These are phyloP conservation scores for Smutsia temminckii DNA, from an alignment of 2,797 vertebrate species.

Conservation along the genomic window DNA sequence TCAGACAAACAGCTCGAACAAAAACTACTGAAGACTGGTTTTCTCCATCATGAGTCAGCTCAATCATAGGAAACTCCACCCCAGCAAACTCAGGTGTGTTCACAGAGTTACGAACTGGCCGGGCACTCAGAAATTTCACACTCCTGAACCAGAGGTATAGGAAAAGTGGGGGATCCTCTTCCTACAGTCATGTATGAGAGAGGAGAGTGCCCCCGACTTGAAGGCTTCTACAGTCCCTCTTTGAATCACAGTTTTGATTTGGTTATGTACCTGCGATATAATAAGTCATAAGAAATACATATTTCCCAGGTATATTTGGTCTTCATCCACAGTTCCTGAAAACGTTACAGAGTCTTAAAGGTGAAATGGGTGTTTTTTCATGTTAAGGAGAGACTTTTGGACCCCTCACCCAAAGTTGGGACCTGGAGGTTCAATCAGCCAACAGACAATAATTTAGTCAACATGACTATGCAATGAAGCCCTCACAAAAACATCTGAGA, in stretches of 20 bases:
- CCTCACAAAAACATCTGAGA: too few species aligned
- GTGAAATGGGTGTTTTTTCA: too few species aligned
- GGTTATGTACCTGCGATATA: background rate
- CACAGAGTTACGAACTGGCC: background rate
- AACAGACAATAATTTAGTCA: too few species aligned
- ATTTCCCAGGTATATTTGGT: too few species aligned
- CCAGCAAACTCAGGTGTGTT: background rate
- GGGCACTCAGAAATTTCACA: background rate
- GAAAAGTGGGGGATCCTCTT: background rate
- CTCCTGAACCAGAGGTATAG: background rate
- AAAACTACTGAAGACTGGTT: background rate
- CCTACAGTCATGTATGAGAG: background rate
- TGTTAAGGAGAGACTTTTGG: too few species aligned
- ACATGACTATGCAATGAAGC: too few species aligned
- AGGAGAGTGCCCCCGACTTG: background rate
- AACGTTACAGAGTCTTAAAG: too few species aligned
- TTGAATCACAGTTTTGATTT: background rate
- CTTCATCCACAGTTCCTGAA: too few species aligned
- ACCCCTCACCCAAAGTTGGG: too few species aligned
- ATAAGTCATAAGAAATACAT: too few species aligned
- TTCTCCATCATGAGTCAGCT: background rate
- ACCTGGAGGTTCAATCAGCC: too few species aligned
- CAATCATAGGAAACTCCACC: background rate
- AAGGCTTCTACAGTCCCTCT: background rate
- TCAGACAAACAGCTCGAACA: background rate